Base-by-base conservation (phyloP, 2,113 vertebrate genomes). In the Hyperoodon ampullatus region DNA sequence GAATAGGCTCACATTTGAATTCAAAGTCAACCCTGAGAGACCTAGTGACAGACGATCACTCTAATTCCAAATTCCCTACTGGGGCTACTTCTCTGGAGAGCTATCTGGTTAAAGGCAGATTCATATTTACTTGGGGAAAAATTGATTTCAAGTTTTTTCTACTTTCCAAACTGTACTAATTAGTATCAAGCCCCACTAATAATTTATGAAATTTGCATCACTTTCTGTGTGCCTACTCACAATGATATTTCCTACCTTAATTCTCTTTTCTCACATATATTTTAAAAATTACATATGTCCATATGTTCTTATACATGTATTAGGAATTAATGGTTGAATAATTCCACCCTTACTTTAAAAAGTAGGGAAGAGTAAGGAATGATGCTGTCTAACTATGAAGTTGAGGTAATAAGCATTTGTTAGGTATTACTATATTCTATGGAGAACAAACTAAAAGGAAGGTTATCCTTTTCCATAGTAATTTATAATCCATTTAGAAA, bases 41-140 rank as follows among this genome's bases (percentile, higher is more conserved):
- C 47, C 47, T 91, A 70, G 55, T 92, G 88, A 95, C 86, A 95
- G 86, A 65, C 28, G 75, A 61, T 96, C 78, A 84, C 10, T 95
- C 77, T 95, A 80, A 80, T 95, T 92, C 85, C 72, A 75, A 83
- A 89, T 96, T 97, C 86, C 93, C 89, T 95, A 70, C 63, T 88
- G 91, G 63, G 77, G 19, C 60, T 61, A 18, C 60, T 98, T 97
- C 63, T 78, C 81, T 94, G 39, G 50, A 92, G 78, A 91, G 97
- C 5, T 6, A 16, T 94, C 2, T 65, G 90, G 96, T 92, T 95
- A 74, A 96, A 96, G 66, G 47, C 33, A 94, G 35, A 80, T 96
- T 95, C 80, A 93, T 94, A 97, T 90, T 98, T 95, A 47, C 87
- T 95, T 95, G 60, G 90, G 1, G 77, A 95, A 96, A 96, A 74